phyloP scores from a whole-genome alignment of 30 jellyfish, hydroid and myxozoan genomes.

The Aurelia aurita region DNA sequence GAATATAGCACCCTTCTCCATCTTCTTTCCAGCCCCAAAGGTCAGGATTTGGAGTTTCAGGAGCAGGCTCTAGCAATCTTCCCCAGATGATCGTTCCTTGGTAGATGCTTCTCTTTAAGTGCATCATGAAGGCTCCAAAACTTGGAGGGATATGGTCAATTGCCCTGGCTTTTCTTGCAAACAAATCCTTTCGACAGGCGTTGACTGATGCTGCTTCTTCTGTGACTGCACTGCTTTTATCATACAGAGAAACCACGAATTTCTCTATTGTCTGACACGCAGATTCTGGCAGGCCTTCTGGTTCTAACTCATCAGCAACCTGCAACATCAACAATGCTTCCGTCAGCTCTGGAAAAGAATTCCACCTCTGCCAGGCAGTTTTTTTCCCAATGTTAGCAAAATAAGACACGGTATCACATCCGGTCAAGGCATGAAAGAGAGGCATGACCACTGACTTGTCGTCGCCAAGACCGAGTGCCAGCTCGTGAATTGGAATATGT shows the following conservation, averaged over 20 bases:
- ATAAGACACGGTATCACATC: conserved; percentile 46
- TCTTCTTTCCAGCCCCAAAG: no score
- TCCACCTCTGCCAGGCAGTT: conserved; percentile 47
- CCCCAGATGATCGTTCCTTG: no score
- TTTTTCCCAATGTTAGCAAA: conserved; percentile 38
- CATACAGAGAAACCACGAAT: conserved; percentile 36
- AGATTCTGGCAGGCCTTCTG: conserved; percentile 30
- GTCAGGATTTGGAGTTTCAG: no score
- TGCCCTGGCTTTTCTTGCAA: not conserved
- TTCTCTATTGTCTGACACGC: conserved; percentile 28
- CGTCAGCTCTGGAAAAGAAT: conserved; percentile 27
- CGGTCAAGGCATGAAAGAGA: conserved; percentile 32
- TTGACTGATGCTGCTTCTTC: conserved; percentile 29
- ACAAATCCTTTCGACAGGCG: not conserved
- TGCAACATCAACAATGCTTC: conserved; percentile 33
- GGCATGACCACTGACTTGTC: conserved; percentile 32
- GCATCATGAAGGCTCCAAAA: no score
- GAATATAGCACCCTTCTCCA: no score
- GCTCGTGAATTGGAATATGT: conserved; percentile 24
- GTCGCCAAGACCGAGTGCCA: conserved; percentile 22
- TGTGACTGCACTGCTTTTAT: conserved; percentile 25
- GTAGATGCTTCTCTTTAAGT: no score
- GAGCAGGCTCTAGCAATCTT: no score
- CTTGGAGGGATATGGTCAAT: no score
- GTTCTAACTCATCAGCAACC: conserved; percentile 29